Evolutionary conservation across 1,140 invertebrate genomes (phyloP), one percentile per base, ranked within the genome.

Genomic region (Pteromalus puparum): DNA sequence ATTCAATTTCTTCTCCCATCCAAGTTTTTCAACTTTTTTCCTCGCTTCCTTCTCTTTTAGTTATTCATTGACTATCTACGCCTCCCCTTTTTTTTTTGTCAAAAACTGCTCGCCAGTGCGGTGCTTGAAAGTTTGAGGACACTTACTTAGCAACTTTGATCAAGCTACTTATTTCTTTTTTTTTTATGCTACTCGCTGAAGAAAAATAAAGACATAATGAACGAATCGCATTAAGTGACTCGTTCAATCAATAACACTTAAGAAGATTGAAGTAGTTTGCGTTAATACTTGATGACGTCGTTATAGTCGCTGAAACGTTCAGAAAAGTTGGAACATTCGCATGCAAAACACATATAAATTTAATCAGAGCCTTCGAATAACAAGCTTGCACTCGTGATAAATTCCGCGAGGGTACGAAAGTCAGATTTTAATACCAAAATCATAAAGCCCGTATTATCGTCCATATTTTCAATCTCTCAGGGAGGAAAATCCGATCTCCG

Each of bases 81-180:
- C 24, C 24, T 10, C 10, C 10, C 10, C 38, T 9, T 12, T 42
- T 42, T 34, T 48, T 48, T 76, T 48, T 48, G 12, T 38, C 74
- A 42, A 74, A 74, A 30, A 74, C 72, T 74, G 38, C 34, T 74
- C 30, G 72, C 26, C 7, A 74, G 12, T 34, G n/a, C n/a, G 30
- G 5, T 74, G 72, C 72, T 38, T 18, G n/a, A 76, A 48, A 76
- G 24, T 48, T 26, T 13, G 38, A 48, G 74, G 42, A 76, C 74
- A 48, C 38, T 76, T 76, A 26, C 74, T 46, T 30, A 12, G 26
- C 13, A 76, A 76, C 38, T 76, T 76, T 46, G 9, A 76, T 48
- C 74, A 53, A 74, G 46, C 24, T 76, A 48, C 24, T 76, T 75
- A 42, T 9, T 42, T 76, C 42, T 38, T 70, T 70, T 30, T 30